phyloP scores from a whole-genome alignment of 1,140 invertebrate genomes.

The Pomacea maculata region DNA sequence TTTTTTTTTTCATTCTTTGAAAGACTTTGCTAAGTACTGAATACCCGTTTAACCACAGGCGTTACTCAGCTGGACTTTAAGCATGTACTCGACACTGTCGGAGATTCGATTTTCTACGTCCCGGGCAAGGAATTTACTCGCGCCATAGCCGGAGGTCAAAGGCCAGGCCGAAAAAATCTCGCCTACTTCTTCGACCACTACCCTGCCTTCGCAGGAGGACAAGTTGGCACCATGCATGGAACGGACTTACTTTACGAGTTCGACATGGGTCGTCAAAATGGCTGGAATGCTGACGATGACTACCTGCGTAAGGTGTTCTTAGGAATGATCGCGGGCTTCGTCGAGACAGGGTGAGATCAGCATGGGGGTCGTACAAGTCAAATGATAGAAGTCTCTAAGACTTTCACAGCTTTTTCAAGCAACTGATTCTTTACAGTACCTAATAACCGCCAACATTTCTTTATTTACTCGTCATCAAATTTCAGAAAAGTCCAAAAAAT shows the following conservation, averaged over 20 bases:
- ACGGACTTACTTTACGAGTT: background rate
- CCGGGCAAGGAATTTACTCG: background rate
- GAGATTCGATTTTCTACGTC: background rate
- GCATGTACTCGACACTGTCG: background rate
- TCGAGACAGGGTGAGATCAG: background rate
- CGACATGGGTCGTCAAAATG: background rate
- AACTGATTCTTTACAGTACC: no score
- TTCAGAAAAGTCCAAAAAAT: no score
- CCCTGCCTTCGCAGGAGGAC: background rate
- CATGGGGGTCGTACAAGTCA: no score
- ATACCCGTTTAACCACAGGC: background rate
- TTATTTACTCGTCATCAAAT: no score
- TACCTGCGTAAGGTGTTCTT: background rate
- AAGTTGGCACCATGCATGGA: background rate
- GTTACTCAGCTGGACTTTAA: background rate
- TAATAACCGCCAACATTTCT: no score
- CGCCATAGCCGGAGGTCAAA: background rate
- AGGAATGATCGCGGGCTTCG: background rate
- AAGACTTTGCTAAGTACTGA: no score
- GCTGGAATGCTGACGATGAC: background rate
- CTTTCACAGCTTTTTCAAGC: no score
- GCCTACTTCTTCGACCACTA: slow-evolving; percentile 4
- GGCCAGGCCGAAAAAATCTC: background rate
- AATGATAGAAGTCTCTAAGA: no score
- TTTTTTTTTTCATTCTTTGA: no score